These are phyloP conservation scores for Polypedilum pembai DNA, from an alignment of 1,140 invertebrate genomes.

Conservation along the genomic window DNA sequence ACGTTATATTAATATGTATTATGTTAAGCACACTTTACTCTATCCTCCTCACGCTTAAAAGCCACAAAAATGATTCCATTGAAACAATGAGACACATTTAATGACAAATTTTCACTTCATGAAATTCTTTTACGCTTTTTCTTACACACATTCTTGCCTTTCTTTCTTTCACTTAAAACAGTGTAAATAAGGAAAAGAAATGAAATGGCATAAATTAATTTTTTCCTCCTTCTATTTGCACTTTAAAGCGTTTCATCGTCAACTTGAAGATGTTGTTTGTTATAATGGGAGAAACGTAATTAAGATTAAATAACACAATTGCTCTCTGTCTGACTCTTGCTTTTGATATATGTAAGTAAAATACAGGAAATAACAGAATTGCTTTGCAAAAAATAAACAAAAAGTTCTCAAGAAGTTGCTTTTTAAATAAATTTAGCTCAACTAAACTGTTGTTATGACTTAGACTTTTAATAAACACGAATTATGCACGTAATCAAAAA, in stretches of 20 bases:
- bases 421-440: too few species aligned
- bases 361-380: too few species aligned
- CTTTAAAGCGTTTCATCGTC: not conserved
- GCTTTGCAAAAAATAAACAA: too few species aligned
- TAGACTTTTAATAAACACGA: too few species aligned
- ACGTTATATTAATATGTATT: too few species aligned
- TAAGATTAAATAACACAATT: not conserved
- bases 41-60: not conserved
- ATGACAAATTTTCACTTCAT: conserved; percentile 28
- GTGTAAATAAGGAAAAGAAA: conserved; percentile 12
- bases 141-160: not conserved
- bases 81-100: conserved; percentile 13
- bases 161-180: not conserved
- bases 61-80: not conserved
- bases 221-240: not conserved
- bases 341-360: too few species aligned
- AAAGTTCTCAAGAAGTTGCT: too few species aligned
- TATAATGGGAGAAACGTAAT: not conserved
- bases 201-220: not conserved
- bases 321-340: too few species aligned
- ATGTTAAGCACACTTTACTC: not conserved
- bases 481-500: too few species aligned
- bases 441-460: too few species aligned
- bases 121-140: conserved; percentile 10
- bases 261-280: not conserved